These are phyloP conservation scores for Biston stratarius DNA, from an alignment of 2,888 invertebrate species.

Conservation along the genomic window DNA sequence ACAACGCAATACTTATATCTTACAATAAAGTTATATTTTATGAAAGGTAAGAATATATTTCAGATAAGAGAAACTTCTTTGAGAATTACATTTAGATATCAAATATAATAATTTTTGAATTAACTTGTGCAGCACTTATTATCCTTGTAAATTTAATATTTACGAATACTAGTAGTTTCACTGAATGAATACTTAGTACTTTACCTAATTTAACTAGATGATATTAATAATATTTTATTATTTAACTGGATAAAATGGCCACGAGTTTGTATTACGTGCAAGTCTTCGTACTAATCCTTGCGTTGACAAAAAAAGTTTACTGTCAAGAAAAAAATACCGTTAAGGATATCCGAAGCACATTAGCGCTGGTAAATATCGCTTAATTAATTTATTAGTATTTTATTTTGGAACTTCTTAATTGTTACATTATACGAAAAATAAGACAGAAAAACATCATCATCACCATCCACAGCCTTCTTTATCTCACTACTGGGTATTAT, in stretches of 20 bases:
- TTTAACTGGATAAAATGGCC: background rate
- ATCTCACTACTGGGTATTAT: no score
- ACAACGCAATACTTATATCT: conserved; percentile 14
- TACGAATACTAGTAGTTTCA: no score
- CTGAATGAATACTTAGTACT: no score
- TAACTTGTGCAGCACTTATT: no score
- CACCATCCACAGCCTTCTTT: no score
- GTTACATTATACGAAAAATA: no score
- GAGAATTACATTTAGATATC: conserved; percentile 3
- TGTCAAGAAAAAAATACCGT: background rate
- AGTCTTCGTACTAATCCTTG: background rate
- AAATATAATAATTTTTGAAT: background rate
- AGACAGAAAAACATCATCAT: no score
- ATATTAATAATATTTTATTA: background rate
- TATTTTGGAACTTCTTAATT: no score
- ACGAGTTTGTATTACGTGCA: background rate
- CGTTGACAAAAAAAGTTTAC: background rate
- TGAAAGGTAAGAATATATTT: conserved; percentile 4
- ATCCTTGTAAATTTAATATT: no score
- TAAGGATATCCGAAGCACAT: conserved; percentile 7
- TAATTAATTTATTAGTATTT: background rate
- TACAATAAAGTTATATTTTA: conserved; percentile 28
- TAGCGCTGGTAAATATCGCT: conserved; percentile 14
- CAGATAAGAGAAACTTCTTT: conserved; percentile 3
- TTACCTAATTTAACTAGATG: no score